These are phyloP conservation scores for Psix sp. DNA, from an alignment of 1,140 invertebrate species.

Conservation along the genomic window DNA sequence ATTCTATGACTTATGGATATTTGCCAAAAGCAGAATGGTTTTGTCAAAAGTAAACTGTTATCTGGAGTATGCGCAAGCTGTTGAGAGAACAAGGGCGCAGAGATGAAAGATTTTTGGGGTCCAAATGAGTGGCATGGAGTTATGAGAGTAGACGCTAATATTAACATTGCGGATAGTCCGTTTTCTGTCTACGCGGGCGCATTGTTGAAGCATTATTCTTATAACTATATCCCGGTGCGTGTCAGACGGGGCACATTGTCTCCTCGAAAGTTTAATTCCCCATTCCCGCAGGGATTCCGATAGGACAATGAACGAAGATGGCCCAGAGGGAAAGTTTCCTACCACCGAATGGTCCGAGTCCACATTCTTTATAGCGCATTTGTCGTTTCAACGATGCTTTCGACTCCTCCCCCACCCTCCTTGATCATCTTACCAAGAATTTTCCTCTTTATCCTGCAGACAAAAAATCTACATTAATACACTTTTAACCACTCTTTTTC, in stretches of 20 bases:
- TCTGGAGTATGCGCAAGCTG: constrained; percentile 9
- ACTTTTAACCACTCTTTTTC: no score
- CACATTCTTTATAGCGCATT: constrained; percentile 52
- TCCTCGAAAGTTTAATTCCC: constrained; percentile 59
- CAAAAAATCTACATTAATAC: constrained; percentile 12
- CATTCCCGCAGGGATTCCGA: constrained; percentile 48
- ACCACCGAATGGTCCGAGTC: constrained; percentile 49
- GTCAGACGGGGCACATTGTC: constrained; percentile 43
- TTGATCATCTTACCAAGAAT: constrained; percentile 40
- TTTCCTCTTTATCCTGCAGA: constrained; percentile 6
- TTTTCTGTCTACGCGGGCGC: constrained; percentile 55
- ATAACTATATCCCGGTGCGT: constrained; percentile 38
- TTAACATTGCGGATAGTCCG: constrained; percentile 50
- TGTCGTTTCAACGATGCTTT: constrained; percentile 53
- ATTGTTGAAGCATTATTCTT: constrained; percentile 51
- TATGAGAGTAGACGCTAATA: constrained; percentile 46
- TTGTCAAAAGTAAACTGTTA: constrained; percentile 21
- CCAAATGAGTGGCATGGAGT: constrained; percentile 35
- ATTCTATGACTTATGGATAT: no score
- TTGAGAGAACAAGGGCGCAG: constrained; percentile 11
- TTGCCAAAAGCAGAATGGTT: no score
- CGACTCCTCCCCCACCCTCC: constrained; percentile 31
- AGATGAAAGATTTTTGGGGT: constrained; percentile 45
- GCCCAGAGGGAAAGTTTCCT: constrained; percentile 53
- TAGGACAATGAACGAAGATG: constrained; percentile 60